These are phyloP conservation scores for Phaetusa simplex DNA, from an alignment of 2,113 vertebrate genomes.

Conservation along the genomic window DNA sequence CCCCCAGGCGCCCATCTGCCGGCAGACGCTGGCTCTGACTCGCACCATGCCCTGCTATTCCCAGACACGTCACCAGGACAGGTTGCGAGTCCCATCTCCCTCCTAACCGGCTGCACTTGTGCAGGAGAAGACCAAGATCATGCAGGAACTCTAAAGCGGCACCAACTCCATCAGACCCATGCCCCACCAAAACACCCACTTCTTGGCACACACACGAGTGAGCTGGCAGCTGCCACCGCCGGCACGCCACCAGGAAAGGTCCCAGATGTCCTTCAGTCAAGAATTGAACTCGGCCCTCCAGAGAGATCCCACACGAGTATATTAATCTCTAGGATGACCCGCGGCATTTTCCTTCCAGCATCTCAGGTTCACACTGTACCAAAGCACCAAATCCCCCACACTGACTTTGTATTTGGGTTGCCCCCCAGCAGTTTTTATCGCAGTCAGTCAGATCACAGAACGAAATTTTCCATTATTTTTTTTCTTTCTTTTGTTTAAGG, in stretches of 20 bases:
- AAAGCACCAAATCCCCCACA: background rate
- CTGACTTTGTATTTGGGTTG: background rate
- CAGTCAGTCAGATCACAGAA: background rate
- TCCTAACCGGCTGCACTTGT: background rate
- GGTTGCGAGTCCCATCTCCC: background rate
- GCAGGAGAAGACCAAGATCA: background rate
- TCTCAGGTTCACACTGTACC: background rate
- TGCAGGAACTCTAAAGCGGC: background rate
- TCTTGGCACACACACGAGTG: background rate
- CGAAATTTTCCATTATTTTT: background rate
- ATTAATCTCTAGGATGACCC: background rate
- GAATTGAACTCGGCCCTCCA: background rate
- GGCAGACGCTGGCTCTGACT: background rate
- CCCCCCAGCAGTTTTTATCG: background rate
- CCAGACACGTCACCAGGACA: background rate
- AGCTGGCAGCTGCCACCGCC: background rate
- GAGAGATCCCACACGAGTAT: background rate
- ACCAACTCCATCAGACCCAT: background rate
- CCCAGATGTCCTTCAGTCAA: background rate
- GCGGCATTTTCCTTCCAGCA: background rate
- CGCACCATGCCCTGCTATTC: background rate
- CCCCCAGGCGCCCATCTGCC: constrained; percentile 37
- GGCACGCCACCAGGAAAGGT: fast-evolving
- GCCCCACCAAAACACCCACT: background rate
- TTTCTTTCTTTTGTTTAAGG: background rate